These are phyloP conservation scores for Oxygymnocypris stewartii DNA, from an alignment of 2,113 vertebrate genomes.

Conservation along the genomic window DNA sequence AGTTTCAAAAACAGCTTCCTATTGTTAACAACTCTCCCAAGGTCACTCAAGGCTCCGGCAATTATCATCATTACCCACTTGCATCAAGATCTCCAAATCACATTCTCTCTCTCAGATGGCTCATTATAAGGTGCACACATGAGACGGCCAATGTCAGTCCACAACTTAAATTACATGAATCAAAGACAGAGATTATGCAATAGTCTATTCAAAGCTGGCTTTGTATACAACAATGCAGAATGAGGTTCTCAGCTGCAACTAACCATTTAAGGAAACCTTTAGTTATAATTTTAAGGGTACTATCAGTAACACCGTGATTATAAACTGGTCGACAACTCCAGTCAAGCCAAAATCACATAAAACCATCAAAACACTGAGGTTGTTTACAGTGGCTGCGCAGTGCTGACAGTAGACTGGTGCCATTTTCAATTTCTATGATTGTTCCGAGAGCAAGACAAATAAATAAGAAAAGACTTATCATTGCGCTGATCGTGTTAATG, in stretches of 20 bases:
- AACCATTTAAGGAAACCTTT: neutral
- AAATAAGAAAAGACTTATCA: neutral
- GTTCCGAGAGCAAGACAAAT: neutral
- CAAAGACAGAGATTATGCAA: neutral
- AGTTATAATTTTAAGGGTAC: neutral
- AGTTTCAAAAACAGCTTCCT: neutral
- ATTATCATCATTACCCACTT: neutral
- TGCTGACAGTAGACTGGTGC: neutral
- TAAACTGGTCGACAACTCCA: neutral
- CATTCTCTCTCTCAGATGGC: neutral
- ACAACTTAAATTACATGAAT: conserved; percentile 6
- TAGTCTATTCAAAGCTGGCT: conserved; percentile 11
- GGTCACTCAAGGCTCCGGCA: neutral
- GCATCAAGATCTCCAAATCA: neutral
- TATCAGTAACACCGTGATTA: neutral
- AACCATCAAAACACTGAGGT: neutral
- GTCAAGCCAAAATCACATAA: neutral
- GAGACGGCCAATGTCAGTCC: neutral
- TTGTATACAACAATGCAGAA: neutral
- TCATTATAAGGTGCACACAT: neutral
- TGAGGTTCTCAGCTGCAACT: neutral
- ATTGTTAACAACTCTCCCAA: neutral
- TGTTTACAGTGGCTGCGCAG: neutral
- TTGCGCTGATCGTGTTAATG: neutral
- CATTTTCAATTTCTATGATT: neutral